Evolutionary conservation across 2,888 invertebrate genomes (phyloP).

Genomic region (Caenorhabditis sp.): DNA sequence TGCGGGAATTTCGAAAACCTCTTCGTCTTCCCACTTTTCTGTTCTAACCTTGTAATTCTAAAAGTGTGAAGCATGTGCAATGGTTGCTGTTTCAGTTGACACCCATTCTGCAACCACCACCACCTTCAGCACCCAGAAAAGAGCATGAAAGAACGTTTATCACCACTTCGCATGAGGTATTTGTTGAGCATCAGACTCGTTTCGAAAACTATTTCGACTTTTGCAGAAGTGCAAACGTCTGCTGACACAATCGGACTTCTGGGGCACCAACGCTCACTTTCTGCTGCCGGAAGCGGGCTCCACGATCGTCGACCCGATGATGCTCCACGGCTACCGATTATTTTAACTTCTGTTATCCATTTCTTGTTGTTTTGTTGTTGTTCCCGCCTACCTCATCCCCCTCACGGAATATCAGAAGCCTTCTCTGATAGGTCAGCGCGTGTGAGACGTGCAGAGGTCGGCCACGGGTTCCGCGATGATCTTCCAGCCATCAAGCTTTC

Average conservation of each 20-base stretch:
- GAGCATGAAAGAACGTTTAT: conserved; percentile 28
- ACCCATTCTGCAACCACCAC: too few species aligned
- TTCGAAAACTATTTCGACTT: background rate
- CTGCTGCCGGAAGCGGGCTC: conserved; percentile 76
- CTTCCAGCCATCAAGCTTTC: background rate
- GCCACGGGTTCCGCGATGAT: conserved; percentile 8
- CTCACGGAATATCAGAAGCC: conserved; percentile 18
- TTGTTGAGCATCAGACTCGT: background rate
- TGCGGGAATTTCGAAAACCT: too few species aligned
- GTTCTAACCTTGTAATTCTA: too few species aligned
- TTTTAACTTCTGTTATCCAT: too few species aligned
- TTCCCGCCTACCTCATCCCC: background rate
- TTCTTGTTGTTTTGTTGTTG: background rate
- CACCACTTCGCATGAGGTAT: conserved; percentile 25
- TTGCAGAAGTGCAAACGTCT: conserved; percentile 45
- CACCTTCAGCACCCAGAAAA: conserved; percentile 21
- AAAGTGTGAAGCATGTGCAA: too few species aligned
- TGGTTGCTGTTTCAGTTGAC: too few species aligned
- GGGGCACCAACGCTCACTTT: conserved; percentile 61
- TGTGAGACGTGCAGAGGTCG: conserved; percentile 29
- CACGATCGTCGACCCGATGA: conserved; percentile 76
- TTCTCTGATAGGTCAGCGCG: conserved; percentile 24
- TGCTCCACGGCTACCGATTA: conserved; percentile 73
- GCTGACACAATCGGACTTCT: conserved; percentile 56
- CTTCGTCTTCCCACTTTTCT: too few species aligned